A percentile compares a stretch with the other conserved stretches of the same genome.
phyloP scores from a whole-genome alignment of 1,140 invertebrate genomes.

The Calephelis nemesis region DNA sequence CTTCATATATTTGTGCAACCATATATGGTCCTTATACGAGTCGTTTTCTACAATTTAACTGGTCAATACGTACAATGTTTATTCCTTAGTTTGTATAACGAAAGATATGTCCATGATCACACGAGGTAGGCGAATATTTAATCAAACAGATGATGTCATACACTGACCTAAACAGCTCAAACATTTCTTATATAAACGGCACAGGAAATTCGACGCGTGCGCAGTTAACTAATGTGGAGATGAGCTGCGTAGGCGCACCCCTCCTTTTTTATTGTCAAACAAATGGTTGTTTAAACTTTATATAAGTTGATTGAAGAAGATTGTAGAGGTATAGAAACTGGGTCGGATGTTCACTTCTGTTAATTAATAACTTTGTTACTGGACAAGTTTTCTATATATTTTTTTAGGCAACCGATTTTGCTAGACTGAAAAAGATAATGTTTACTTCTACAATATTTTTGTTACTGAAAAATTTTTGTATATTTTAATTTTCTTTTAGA shows the following conservation, averaged over 20 bases:
- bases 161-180: slow-evolving; percentile 25
- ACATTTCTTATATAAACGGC: slow-evolving; percentile 46
- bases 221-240: slow-evolving; percentile 63
- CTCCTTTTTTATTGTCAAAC: slow-evolving; percentile 53
- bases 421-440: too few relatives aligned
- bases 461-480: too few relatives aligned
- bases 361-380: not conserved
- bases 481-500: too few relatives aligned
- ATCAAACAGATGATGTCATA: slow-evolving; percentile 31
- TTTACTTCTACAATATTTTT: too few relatives aligned
- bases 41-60: not conserved
- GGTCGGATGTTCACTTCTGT: slow-evolving; percentile 18
- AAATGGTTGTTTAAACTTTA: slow-evolving; percentile 39
- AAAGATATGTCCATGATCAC: not conserved
- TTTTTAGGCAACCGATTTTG: too few relatives aligned
- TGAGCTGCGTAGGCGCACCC: slow-evolving; percentile 68
- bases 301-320: slow-evolving; percentile 23
- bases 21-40: too few relatives aligned
- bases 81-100: not conserved
- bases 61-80: not conserved
- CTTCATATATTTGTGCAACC: too few relatives aligned
- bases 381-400: too few relatives aligned
- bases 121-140: slow-evolving; percentile 8
- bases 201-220: slow-evolving; percentile 68
- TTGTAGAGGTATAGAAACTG: slow-evolving; percentile 23